phyloP scores from a whole-genome alignment of 2,888 invertebrate species.

The Trichogramma evanescens region DNA sequence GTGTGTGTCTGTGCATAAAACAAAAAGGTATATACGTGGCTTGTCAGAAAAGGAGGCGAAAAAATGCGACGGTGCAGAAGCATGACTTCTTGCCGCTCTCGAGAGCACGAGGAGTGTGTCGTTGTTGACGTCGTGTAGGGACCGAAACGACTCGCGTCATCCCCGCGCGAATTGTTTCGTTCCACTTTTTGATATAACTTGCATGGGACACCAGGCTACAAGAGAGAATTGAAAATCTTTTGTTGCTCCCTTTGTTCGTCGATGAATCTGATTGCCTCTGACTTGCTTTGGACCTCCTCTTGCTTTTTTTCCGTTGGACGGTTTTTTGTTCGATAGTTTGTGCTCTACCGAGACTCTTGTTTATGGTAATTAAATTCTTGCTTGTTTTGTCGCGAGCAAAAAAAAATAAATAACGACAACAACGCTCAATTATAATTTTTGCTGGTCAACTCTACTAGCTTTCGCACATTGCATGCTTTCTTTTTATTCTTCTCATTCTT shows the following conservation, averaged over 20 bases:
- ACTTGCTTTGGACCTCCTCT: background rate
- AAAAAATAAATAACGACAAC: no score
- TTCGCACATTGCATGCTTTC: background rate
- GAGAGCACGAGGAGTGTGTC: background rate
- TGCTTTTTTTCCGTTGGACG: conserved; percentile 3
- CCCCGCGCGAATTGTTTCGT: conserved; percentile 33
- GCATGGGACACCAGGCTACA: background rate
- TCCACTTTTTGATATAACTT: conserved; percentile 28
- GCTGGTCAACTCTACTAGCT: background rate
- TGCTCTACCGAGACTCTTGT: background rate
- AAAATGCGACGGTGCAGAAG: no score
- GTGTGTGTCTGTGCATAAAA: no score
- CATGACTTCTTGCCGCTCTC: no score
- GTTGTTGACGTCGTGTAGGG: conserved; percentile 13
- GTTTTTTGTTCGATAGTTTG: conserved; percentile 5
- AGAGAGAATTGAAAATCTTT: conserved; percentile 20
- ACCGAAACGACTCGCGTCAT: conserved; percentile 19
- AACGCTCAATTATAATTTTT: no score
- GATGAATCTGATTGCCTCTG: conserved; percentile 18
- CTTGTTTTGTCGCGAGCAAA: no score
- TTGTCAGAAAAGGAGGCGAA: no score
- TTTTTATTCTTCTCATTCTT: background rate
- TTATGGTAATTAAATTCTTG: background rate
- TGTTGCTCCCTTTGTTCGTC: conserved; percentile 16
- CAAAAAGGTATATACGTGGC: no score